Conservation (phyloP, 2,113 vertebrate species). For the Bostrychus sinensis region DNA sequence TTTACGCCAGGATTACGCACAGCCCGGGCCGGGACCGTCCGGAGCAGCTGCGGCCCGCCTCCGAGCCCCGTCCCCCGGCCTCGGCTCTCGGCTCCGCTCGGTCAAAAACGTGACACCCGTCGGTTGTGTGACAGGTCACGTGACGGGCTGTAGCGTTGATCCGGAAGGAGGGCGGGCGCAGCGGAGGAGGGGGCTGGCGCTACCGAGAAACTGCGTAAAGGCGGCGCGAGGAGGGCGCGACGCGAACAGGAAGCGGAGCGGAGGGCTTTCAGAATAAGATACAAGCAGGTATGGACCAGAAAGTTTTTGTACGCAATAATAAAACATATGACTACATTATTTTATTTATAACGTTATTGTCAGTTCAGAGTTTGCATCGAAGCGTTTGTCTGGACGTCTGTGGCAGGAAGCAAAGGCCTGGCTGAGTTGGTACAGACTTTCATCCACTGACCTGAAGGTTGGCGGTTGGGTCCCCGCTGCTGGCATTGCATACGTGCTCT, state of each 20-base stretch:
- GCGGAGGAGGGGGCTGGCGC: conserved; percentile 1
- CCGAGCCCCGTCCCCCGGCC: conserved; percentile 2
- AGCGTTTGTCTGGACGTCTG: too few species aligned
- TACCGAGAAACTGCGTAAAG: not conserved
- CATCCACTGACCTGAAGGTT: too few species aligned
- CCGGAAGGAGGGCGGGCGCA: conserved; percentile 6
- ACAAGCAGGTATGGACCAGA: too few species aligned
- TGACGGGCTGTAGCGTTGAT: conserved; percentile 2
- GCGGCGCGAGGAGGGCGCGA: not conserved
- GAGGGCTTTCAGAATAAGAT: not conserved
- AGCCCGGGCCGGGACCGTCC: not conserved
- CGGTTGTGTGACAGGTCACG: conserved; percentile 12
- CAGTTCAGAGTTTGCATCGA: too few species aligned
- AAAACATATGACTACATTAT: too few species aligned
- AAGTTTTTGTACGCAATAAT: too few species aligned
- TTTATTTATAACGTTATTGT: too few species aligned
- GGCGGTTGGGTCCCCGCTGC: too few species aligned
- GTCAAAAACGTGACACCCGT: conserved; percentile 6
- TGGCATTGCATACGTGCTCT: too few species aligned
- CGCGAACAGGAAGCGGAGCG: not conserved
- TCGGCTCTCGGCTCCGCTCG: not conserved
- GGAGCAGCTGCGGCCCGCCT: not conserved
- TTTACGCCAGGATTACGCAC: not conserved
- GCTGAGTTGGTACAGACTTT: too few species aligned
- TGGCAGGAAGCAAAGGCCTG: too few species aligned